Evolutionary conservation across 2,888 invertebrate genomes (phyloP).

Genomic region (Esperia sulphurella): DNA sequence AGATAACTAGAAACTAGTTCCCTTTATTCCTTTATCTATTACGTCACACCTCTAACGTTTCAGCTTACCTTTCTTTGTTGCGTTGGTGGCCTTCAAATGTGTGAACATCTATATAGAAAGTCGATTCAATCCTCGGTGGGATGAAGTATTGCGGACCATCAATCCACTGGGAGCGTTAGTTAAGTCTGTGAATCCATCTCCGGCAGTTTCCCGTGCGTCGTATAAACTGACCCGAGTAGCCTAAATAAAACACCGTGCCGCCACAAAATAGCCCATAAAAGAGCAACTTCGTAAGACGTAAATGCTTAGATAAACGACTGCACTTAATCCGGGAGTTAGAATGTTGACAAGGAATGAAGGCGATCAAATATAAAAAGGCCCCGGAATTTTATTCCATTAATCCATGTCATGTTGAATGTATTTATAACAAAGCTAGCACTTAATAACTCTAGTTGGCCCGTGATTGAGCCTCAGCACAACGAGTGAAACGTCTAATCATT

Average conservation of each 20-base stretch:
- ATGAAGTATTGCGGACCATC: slow-evolving; percentile 38
- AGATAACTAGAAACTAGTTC: slow-evolving; percentile 63
- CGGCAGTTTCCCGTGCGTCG: slow-evolving; percentile 26
- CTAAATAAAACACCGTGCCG: slow-evolving; percentile 50
- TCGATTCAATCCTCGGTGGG: slow-evolving; percentile 25
- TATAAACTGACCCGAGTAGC: slow-evolving; percentile 44
- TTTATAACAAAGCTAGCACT: slow-evolving; percentile 74
- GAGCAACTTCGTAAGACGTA: slow-evolving; percentile 55
- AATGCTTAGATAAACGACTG: slow-evolving; percentile 66
- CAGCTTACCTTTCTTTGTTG: neutral
- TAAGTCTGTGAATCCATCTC: slow-evolving; percentile 32
- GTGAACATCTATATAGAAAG: slow-evolving; percentile 27
- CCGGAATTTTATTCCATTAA: slow-evolving; percentile 66
- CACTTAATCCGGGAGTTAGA: slow-evolving; percentile 73
- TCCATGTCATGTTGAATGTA: slow-evolving; percentile 69
- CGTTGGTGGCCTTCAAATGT: slow-evolving; percentile 20
- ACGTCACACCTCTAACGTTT: slow-evolving; percentile 5
- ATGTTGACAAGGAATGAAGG: slow-evolving; percentile 69
- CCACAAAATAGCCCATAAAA: slow-evolving; percentile 60
- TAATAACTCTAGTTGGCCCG: slow-evolving; percentile 63
- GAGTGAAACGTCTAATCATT: slow-evolving; percentile 73
- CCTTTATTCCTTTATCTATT: slow-evolving; percentile 37
- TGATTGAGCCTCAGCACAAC: slow-evolving; percentile 54
- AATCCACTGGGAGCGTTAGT: slow-evolving; percentile 27
- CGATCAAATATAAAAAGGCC: slow-evolving; percentile 63